A percentile compares a stretch with the other conserved stretches of the same genome.
Evolutionary conservation across 2,888 invertebrate species (phyloP).

Genomic region (Epirrhoe alternata): DNA sequence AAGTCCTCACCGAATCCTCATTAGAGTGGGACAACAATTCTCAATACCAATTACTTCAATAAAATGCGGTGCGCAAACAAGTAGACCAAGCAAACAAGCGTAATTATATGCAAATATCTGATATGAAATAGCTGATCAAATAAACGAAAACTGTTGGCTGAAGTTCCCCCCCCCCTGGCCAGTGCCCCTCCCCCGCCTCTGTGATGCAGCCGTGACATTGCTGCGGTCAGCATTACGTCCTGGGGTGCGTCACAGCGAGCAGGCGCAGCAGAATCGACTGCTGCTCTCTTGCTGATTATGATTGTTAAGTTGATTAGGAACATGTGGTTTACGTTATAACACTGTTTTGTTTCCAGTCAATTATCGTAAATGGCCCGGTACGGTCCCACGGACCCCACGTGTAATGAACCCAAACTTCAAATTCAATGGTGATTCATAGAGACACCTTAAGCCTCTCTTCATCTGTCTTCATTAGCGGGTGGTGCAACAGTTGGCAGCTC

Average conservation of each 20-base stretch:
- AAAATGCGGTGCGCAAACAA: too few species aligned
- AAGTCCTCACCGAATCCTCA: too few species aligned
- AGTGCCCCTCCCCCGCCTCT: background rate
- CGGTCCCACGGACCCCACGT: background rate
- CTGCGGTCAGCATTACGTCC: background rate
- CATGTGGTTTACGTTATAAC: background rate
- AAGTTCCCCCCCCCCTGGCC: background rate
- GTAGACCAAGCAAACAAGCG: too few species aligned
- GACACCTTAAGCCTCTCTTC: background rate
- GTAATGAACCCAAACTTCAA: background rate
- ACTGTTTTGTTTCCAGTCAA: background rate
- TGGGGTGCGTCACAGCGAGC: background rate
- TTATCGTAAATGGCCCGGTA: background rate
- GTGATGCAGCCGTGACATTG: conserved; percentile 10
- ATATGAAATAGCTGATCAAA: too few species aligned
- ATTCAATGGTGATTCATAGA: background rate
- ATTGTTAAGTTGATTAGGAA: background rate
- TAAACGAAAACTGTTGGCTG: background rate
- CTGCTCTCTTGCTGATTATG: background rate
- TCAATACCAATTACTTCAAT: too few species aligned
- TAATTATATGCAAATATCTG: too few species aligned
- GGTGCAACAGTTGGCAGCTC: conserved; percentile 16
- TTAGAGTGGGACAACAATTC: too few species aligned
- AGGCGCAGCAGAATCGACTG: background rate
- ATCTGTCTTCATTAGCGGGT: background rate